A percentile compares a stretch with the other conserved stretches of the same genome.
phyloP scores from a whole-genome alignment of 2,113 vertebrate species.

The Pseudorhombus dupliciocellatus region DNA sequence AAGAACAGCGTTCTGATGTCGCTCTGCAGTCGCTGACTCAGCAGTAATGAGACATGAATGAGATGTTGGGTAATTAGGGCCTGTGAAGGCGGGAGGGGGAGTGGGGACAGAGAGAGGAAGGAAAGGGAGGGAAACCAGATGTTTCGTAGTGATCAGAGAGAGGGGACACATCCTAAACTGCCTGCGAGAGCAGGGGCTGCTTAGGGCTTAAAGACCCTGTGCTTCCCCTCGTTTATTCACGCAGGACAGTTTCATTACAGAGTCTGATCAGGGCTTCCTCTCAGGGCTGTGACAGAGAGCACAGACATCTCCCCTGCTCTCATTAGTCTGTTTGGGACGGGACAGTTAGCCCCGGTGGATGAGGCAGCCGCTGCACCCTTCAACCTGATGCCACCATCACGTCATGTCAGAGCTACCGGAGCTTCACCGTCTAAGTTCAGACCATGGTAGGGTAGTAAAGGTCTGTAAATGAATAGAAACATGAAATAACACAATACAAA shows the following conservation, averaged over 20 bases:
- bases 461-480: too few species aligned
- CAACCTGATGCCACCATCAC: neutral
- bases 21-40: slow-evolving; percentile 42
- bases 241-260: slow-evolving; percentile 19
- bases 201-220: slow-evolving; percentile 5
- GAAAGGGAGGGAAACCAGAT: slow-evolving; percentile 35
- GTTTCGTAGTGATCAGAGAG: slow-evolving; percentile 59
- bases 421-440: neutral
- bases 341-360: neutral
- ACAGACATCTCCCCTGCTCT: neutral
- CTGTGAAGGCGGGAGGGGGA: neutral
- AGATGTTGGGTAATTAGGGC: slow-evolving; percentile 39
- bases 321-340: neutral
- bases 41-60: slow-evolving; percentile 52
- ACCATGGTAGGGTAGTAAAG: too few species aligned
- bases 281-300: slow-evolving; percentile 5
- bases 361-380: neutral
- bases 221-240: slow-evolving; percentile 1
- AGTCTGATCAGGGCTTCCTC: slow-evolving; percentile 18
- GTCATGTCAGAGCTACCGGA: neutral
- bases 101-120: neutral
- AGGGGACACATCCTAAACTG: slow-evolving; percentile 7
- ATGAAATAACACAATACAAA: too few species aligned
- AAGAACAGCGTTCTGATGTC: slow-evolving; percentile 30
- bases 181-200: slow-evolving; percentile 1